Evolutionary conservation across 2,113 vertebrate species (phyloP).

Genomic region (Aix galericulata): DNA sequence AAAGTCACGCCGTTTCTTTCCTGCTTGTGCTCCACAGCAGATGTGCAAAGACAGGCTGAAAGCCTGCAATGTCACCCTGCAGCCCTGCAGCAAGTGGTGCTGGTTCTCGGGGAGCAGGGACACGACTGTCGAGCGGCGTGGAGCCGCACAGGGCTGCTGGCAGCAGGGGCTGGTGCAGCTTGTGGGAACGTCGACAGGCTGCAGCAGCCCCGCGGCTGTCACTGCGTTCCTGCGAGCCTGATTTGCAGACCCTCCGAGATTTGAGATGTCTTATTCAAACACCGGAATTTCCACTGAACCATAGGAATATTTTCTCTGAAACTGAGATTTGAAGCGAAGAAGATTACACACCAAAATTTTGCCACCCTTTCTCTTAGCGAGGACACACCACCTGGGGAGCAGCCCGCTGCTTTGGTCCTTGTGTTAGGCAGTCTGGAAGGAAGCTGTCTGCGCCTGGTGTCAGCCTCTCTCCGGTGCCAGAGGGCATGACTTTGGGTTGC

Average conservation of each 20-base stretch:
- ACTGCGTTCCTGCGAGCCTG: not conserved
- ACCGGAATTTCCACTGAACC: not conserved
- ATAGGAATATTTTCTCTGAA: not conserved
- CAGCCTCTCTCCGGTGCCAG: not conserved
- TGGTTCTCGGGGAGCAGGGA: not conserved
- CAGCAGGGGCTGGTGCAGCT: not conserved
- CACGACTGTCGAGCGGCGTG: not conserved
- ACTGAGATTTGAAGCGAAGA: not conserved
- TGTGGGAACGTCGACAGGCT: not conserved
- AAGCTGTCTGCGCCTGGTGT: not conserved
- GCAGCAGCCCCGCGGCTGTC: conserved; percentile 1
- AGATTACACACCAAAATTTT: not conserved
- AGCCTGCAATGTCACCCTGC: not conserved
- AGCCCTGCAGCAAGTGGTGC: not conserved
- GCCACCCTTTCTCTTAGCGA: not conserved
- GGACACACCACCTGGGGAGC: not conserved
- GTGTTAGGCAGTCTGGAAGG: not conserved
- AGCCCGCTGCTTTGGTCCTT: not conserved
- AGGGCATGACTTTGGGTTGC: not conserved
- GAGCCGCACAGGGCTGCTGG: not conserved
- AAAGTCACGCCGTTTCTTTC: not conserved
- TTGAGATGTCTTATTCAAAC: not conserved
- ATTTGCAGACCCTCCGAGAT: not conserved
- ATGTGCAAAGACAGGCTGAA: not conserved
- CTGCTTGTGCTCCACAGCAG: not conserved